Conservation (phyloP, 2,113 vertebrate species). For the Hippocampus mohnikei region DNA sequence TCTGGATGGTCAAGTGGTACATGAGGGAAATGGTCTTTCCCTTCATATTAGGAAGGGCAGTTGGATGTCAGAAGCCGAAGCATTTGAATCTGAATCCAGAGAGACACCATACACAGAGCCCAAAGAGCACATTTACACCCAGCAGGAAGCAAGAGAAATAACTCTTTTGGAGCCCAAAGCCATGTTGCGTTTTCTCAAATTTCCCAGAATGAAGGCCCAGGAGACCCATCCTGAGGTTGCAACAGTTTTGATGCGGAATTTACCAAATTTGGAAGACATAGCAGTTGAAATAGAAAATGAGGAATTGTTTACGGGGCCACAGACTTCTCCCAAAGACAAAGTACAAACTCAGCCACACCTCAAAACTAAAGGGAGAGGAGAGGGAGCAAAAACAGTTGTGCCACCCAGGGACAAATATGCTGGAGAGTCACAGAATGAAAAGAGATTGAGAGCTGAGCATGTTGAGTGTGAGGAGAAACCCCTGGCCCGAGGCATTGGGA, state of each 20-base stretch:
- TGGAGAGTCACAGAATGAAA: conserved; percentile 48
- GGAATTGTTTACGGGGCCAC: neutral
- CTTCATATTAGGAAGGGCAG: neutral
- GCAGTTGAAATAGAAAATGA: neutral
- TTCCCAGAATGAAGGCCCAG: neutral
- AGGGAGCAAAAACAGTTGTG: conserved; percentile 3
- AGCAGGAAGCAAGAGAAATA: neutral
- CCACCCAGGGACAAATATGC: conserved; percentile 31
- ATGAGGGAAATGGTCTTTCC: neutral
- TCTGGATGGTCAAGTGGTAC: neutral
- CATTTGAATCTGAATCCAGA: neutral
- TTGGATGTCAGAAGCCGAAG: neutral
- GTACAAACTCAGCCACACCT: neutral
- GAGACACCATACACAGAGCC: neutral
- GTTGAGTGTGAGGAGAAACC: neutral
- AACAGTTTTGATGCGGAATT: neutral
- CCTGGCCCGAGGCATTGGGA: neutral
- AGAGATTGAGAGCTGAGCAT: conserved; percentile 58
- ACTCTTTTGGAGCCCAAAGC: neutral
- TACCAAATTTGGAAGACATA: neutral
- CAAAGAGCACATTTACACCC: conserved; percentile 1
- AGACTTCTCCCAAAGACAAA: neutral
- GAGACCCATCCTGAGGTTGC: neutral
- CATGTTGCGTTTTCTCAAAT: neutral
- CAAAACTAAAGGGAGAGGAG: neutral